A percentile compares a stretch with the other conserved stretches of the same genome.
Evolutionary conservation across 2,113 vertebrate species (phyloP).

Genomic region (Pituophis catenifer): DNA sequence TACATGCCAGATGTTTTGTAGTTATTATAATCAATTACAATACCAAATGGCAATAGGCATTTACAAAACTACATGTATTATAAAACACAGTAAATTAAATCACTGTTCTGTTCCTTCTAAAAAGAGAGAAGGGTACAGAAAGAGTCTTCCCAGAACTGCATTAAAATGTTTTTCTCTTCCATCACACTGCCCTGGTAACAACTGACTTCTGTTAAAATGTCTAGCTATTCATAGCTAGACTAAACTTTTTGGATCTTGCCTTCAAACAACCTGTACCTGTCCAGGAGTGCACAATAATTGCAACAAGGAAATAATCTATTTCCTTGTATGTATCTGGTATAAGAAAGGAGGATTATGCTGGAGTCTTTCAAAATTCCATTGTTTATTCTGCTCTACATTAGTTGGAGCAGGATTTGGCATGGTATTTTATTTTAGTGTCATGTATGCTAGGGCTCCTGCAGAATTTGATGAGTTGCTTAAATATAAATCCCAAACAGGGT

Average conservation of each 20-base stretch:
- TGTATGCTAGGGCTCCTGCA: constrained; percentile 30
- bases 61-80: constrained; percentile 25
- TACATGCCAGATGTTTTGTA: constrained; percentile 51
- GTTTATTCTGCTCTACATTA: neutral
- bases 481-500: constrained; percentile 30
- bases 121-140: neutral
- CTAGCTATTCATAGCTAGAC: neutral
- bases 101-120: neutral
- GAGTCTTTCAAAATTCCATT: neutral
- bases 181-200: neutral
- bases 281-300: neutral
- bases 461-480: constrained; percentile 30
- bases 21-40: constrained; percentile 50
- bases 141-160: neutral
- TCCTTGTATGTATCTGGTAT: neutral
- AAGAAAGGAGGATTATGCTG: neutral
- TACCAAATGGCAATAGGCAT: constrained; percentile 49
- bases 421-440: constrained; percentile 40
- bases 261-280: neutral
- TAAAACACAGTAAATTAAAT: constrained; percentile 29
- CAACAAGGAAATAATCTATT: neutral
- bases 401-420: neutral
- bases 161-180: neutral
- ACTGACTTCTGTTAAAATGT: neutral
- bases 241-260: neutral